These are phyloP conservation scores for Benitochromis conjunctus DNA, from an alignment of 2,113 vertebrate species.

Conservation along the genomic window DNA sequence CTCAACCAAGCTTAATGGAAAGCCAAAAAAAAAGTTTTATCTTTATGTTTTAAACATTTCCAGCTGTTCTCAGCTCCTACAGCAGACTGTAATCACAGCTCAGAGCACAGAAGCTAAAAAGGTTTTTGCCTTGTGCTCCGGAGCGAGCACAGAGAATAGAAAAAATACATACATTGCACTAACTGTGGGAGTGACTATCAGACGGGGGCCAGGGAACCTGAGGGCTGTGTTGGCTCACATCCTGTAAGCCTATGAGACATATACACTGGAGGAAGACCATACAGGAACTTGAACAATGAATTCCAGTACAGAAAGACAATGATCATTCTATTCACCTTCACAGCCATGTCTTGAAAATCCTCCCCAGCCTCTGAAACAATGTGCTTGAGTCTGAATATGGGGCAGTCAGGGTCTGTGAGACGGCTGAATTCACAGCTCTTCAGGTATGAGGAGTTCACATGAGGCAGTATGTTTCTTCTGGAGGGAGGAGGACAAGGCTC, in stretches of 20 bases:
- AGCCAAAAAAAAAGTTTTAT: not conserved
- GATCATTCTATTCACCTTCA: conserved; percentile 60
- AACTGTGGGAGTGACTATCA: not conserved
- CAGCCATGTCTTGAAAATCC: conserved; percentile 83
- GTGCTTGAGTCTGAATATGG: conserved; percentile 82
- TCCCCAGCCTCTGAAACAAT: conserved; percentile 78
- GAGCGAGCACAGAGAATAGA: fast-evolving
- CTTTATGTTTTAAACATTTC: not conserved
- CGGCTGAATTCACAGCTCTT: conserved; percentile 76
- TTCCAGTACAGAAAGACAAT: not conserved
- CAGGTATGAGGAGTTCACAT: conserved; percentile 77
- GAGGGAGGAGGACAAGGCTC: not conserved
- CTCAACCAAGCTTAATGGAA: not conserved
- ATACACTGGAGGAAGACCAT: not conserved
- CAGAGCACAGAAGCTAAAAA: not conserved
- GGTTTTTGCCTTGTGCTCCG: not conserved
- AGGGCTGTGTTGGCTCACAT: fast-evolving
- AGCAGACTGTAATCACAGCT: not conserved
- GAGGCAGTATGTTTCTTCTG: conserved; percentile 83
- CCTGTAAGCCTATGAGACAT: not conserved
- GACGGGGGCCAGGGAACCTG: not conserved
- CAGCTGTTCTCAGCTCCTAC: not conserved
- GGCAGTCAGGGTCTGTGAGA: conserved; percentile 80
- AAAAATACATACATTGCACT: not conserved
- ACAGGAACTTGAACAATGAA: not conserved